These are phyloP conservation scores for Eupithecia vulgata DNA, from an alignment of 2,888 invertebrate species.

Conservation along the genomic window DNA sequence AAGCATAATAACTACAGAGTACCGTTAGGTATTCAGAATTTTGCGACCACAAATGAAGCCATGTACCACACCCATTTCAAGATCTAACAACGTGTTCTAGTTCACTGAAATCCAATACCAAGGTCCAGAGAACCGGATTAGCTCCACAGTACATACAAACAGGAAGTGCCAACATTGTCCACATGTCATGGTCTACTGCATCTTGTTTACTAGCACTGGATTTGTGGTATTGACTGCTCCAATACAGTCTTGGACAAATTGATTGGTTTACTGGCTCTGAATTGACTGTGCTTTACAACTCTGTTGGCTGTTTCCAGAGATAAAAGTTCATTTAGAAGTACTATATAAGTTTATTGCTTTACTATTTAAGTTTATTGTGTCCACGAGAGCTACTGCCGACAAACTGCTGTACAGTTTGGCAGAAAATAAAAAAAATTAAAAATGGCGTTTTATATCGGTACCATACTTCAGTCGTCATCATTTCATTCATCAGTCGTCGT, in stretches of 20 bases:
- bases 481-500: no score
- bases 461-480: no score
- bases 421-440: no score
- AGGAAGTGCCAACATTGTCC: constrained; percentile 27
- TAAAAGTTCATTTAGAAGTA: background rate
- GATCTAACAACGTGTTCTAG: constrained; percentile 12
- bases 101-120: constrained; percentile 24
- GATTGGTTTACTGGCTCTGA: constrained; percentile 5
- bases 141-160: constrained; percentile 16
- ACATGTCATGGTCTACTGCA: constrained; percentile 26
- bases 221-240: constrained; percentile 19
- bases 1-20: background rate
- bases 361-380: no score
- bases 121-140: constrained; percentile 30
- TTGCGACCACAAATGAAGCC: background rate
- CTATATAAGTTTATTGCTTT: no score
- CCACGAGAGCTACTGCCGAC: no score
- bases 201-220: constrained; percentile 23
- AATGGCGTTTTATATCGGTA: no score
- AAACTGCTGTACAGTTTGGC: no score
- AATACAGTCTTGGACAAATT: constrained; percentile 7
- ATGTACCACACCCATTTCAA: background rate
- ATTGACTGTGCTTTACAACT: background rate
- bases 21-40: background rate
- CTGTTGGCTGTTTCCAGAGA: background rate